Evolutionary conservation across 2,797 vertebrate species (phyloP).

Genomic region (Diceros bicornis): DNA sequence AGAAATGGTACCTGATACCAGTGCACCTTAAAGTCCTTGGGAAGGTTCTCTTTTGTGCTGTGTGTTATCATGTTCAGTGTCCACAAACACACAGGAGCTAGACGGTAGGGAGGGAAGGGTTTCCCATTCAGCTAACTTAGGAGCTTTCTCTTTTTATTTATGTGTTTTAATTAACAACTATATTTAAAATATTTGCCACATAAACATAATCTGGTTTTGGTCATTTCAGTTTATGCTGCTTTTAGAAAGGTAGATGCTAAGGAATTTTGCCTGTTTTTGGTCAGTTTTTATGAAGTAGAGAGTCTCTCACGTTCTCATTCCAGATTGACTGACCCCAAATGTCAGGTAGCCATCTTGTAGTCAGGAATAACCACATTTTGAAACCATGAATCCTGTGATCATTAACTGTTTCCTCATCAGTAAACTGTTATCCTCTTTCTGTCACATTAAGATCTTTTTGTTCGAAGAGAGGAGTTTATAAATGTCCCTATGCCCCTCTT

Average conservation of each 20-base stretch:
- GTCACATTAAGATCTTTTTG: not conserved
- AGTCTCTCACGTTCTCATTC: slow-evolving; percentile 22
- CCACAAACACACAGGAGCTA: not conserved
- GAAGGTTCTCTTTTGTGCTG: slow-evolving; percentile 70
- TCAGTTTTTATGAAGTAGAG: not conserved
- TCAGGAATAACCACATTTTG: not conserved
- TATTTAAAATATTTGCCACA: slow-evolving; percentile 77
- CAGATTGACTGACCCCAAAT: slow-evolving; percentile 20
- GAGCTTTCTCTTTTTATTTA: slow-evolving; percentile 81
- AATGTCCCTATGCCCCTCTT: slow-evolving; percentile 30
- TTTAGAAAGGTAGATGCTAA: not conserved
- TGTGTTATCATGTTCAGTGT: not conserved
- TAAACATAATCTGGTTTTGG: slow-evolving; percentile 73
- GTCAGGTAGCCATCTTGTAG: not conserved
- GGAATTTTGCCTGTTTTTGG: not conserved
- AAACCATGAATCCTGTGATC: not conserved
- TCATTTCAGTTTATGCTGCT: slow-evolving; percentile 73
- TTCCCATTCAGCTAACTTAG: slow-evolving; percentile 66
- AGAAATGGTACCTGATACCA: slow-evolving; percentile 55
- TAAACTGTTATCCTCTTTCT: not conserved
- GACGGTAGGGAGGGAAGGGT: not conserved
- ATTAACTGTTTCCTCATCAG: not conserved
- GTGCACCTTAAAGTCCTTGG: slow-evolving; percentile 68
- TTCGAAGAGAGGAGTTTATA: slow-evolving; percentile 74
- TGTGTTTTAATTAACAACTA: slow-evolving; percentile 87